Conservation (phyloP, 53 echinoderm and acorn worm genomes). For the Antedon mediterranea region DNA sequence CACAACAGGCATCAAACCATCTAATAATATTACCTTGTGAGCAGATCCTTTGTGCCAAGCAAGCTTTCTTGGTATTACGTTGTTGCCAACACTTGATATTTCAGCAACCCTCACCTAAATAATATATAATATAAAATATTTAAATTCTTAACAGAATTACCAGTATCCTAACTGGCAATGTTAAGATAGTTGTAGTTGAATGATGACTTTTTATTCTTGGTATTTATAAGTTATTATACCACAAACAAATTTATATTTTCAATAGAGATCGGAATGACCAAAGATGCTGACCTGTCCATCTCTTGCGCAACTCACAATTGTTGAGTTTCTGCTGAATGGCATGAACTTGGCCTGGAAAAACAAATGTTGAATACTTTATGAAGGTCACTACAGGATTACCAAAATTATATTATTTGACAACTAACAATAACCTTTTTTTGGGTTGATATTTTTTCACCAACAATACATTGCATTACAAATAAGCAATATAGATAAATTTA, state of each 20-base stretch:
- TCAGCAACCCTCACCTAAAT: slow-evolving; percentile 44
- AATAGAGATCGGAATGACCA: background rate
- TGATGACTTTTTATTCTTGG: no score
- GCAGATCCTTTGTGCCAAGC: slow-evolving; percentile 80
- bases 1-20: no score
- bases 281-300: slow-evolving; percentile 58
- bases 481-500: background rate
- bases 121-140: no score
- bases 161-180: no score
- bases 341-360: slow-evolving; percentile 83
- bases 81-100: slow-evolving; percentile 72
- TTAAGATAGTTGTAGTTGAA: no score
- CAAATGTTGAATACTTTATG: no score
- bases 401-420: no score
- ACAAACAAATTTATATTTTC: no score
- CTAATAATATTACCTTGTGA: slow-evolving; percentile 57
- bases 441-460: background rate
- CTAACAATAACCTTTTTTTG: background rate
- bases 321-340: slow-evolving; percentile 80
- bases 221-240: no score
- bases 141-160: no score
- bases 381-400: no score
- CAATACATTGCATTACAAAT: background rate
- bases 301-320: slow-evolving; percentile 79
- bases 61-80: slow-evolving; percentile 73